phyloP scores from a whole-genome alignment of 2,888 invertebrate genomes.

The Hirudinaria manillensis region DNA sequence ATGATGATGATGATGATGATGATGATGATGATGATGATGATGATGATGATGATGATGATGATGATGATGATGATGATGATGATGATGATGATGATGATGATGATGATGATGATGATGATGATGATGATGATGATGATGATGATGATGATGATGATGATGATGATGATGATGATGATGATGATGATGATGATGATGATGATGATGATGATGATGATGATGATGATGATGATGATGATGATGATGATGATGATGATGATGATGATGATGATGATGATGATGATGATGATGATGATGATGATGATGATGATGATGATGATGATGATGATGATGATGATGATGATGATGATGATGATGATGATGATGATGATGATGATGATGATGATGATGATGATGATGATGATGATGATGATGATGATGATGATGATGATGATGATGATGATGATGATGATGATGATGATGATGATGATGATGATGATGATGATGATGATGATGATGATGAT shows the following conservation, averaged over 20 bases:
- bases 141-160: slow-evolving; percentile 27
- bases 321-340: slow-evolving; percentile 14
- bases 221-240: slow-evolving; percentile 17
- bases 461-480: background rate
- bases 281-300: background rate
- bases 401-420: slow-evolving; percentile 9
- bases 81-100: background rate
- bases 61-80: slow-evolving; percentile 8
- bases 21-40: slow-evolving; percentile 31
- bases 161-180: slow-evolving; percentile 30
- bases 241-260: slow-evolving; percentile 18
- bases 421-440: slow-evolving; percentile 25
- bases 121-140: background rate
- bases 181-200: slow-evolving; percentile 30
- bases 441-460: background rate
- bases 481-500: background rate
- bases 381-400: slow-evolving; percentile 24
- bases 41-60: slow-evolving; percentile 22
- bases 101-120: background rate
- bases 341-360: slow-evolving; percentile 28
- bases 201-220: slow-evolving; percentile 18
- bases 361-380: slow-evolving; percentile 32
- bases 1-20: slow-evolving; percentile 31
- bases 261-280: background rate
- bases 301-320: background rate